Base-by-base conservation (phyloP, 2,888 invertebrate species). In the Cataglyphis cursor region DNA sequence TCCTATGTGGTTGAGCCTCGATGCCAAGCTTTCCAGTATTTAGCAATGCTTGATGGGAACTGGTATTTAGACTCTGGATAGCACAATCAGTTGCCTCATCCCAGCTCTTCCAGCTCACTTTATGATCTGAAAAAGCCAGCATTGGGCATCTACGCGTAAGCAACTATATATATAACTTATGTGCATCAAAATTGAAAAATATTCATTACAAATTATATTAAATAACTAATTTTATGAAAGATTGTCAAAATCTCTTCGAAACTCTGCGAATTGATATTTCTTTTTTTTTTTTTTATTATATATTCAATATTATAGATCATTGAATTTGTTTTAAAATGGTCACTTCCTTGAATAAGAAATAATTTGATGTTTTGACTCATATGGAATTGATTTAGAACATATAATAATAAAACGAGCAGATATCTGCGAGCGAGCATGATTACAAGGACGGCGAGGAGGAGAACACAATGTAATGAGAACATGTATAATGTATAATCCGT, bases 71-170 rank as follows among this genome's bases (percentile, higher is more conserved):
- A 18, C 82, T 72, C 75, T 54, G 88, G 78, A 92, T 88, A 8
- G 91, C 91, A 38, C 73, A 78, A 83, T 91, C 86, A 18, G 91
- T 89, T 35, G 92, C 83, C 28, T 93, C 88, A 51, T 86, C 86
- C 92, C 91, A 92, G 70, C 72, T 90, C 85, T 89, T 89, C 91
- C 90, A 85, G 83, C 73, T 65, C 85, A 75, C 48, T 64, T 90
- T 84, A 81, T 81, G 38, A 93, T 86, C 93, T 93, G 92, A 90
- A 92, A 91, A 83, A 80, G 44, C 59, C 78, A 44, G 61, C 21
- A 38, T 80, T 59, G 72, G 59, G 44, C 70, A 18, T 80, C 78
- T 68, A 68, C 68, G n/a, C 68, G 4, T 68, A 68, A 28, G 31
- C 51, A 68, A 31, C n/a, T 31, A 68, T 51, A 35, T 54, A n/a